Conservation (phyloP, 2,797 vertebrate genomes). For the Rhadinocentrus ornatus region DNA sequence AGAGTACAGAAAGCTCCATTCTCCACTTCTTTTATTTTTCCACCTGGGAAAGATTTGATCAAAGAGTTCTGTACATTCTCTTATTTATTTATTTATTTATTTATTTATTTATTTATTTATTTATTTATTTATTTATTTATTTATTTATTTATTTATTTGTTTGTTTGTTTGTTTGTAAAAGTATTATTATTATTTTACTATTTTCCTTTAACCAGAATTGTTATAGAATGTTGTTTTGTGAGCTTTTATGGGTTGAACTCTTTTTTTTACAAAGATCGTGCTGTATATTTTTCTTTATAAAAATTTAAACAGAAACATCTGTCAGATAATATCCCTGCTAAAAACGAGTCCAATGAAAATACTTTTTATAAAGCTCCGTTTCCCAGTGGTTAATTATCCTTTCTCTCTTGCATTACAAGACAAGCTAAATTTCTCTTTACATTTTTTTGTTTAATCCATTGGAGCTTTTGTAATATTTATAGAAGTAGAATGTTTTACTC, state of each 20-base stretch:
- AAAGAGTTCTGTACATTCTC: background rate
- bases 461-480: conserved; percentile 52
- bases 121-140: too few relatives aligned
- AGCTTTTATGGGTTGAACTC: background rate
- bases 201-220: background rate
- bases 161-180: too few relatives aligned
- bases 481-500: conserved; percentile 55
- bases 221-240: background rate
- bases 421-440: conserved; percentile 37
- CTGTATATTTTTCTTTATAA: background rate
- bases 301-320: background rate
- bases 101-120: too few relatives aligned
- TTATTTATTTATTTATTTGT: too few relatives aligned
- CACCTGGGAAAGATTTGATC: background rate
- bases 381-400: conserved; percentile 36
- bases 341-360: background rate
- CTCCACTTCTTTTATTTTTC: conserved; percentile 21
- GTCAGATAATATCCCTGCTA: background rate
- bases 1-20: conserved; percentile 52
- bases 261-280: background rate
- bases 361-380: conserved; percentile 9
- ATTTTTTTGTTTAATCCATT: conserved; percentile 40
- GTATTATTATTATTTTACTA: too few relatives aligned
- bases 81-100: too few relatives aligned
- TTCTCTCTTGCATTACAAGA: conserved; percentile 15